Evolutionary conservation across 2,888 invertebrate species (phyloP).

Genomic region (Nebria brevicollis): DNA sequence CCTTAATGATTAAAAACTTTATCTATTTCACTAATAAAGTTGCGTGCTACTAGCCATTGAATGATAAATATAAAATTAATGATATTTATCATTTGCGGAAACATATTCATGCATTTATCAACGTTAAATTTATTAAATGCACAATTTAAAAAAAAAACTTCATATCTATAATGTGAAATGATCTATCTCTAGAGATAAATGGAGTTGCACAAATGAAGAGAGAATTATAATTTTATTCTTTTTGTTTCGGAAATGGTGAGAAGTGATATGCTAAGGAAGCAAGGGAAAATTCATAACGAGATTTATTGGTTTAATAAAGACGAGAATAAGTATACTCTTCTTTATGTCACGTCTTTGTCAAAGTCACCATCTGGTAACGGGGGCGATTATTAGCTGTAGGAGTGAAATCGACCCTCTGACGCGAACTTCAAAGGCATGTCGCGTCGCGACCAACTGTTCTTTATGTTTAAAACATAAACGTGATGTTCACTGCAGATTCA

Average conservation of each 20-base stretch:
- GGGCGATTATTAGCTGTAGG: conserved; percentile 12
- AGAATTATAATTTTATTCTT: neutral
- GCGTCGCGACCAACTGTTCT: conserved; percentile 21
- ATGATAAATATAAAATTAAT: too few relatives aligned
- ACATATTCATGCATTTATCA: too few relatives aligned
- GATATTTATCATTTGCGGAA: too few relatives aligned
- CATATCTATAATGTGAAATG: too few relatives aligned
- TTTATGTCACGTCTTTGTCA: conserved; percentile 22
- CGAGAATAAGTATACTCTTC: conserved; percentile 2
- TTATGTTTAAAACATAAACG: conserved; percentile 32
- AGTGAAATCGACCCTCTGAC: conserved; percentile 17
- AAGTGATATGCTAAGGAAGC: neutral
- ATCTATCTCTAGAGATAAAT: too few relatives aligned
- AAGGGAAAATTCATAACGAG: conserved; percentile 16
- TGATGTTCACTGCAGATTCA: conserved; percentile 18
- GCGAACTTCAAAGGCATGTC: conserved; percentile 24
- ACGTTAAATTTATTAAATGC: too few relatives aligned
- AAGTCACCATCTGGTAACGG: conserved; percentile 18
- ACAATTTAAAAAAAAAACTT: too few relatives aligned
- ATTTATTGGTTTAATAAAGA: conserved; percentile 21
- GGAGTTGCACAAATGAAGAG: neutral
- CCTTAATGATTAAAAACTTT: too few relatives aligned
- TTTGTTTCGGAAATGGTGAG: neutral
- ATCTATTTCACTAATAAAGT: too few relatives aligned
- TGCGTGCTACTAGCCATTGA: too few relatives aligned